Evolutionary conservation across 2,888 invertebrate species (phyloP).

Genomic region (Apamea sordens): DNA sequence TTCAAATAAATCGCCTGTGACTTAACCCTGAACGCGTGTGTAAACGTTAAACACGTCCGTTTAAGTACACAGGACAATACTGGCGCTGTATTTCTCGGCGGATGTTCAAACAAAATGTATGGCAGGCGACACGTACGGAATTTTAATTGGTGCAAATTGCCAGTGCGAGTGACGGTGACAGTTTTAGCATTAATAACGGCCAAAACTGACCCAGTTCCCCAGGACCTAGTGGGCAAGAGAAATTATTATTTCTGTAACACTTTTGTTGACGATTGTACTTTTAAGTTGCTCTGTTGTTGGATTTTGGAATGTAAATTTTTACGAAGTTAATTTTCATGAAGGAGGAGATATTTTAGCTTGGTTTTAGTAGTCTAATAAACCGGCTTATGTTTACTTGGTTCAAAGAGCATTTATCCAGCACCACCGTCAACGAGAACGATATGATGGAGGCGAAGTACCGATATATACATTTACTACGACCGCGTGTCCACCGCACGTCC

Average conservation of each 20-base stretch:
- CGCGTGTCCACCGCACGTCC: no score
- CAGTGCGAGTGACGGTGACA: constrained; percentile 69
- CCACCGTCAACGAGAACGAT: background rate
- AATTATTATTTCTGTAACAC: constrained; percentile 60
- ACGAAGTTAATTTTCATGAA: constrained; percentile 15
- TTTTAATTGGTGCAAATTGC: constrained; percentile 82
- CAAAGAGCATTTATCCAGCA: background rate
- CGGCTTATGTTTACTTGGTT: background rate
- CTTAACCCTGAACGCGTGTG: constrained; percentile 64
- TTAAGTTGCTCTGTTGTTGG: constrained; percentile 26
- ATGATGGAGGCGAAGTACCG: background rate
- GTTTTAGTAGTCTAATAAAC: background rate
- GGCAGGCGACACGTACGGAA: constrained; percentile 76
- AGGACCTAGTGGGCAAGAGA: constrained; percentile 46
- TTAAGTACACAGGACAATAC: constrained; percentile 76
- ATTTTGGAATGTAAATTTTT: constrained; percentile 36
- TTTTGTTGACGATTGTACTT: constrained; percentile 61
- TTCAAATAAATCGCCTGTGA: constrained; percentile 20
- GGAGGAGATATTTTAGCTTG: background rate
- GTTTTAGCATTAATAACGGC: constrained; percentile 69
- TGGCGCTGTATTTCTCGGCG: constrained; percentile 72
- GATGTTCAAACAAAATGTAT: constrained; percentile 81
- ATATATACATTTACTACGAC: background rate
- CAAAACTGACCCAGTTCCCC: constrained; percentile 63
- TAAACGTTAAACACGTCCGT: constrained; percentile 77